A percentile compares a stretch with the other conserved stretches of the same genome.
These are phyloP conservation scores for Xanthia icteritia DNA, from an alignment of 2,888 invertebrate species.

Conservation along the genomic window DNA sequence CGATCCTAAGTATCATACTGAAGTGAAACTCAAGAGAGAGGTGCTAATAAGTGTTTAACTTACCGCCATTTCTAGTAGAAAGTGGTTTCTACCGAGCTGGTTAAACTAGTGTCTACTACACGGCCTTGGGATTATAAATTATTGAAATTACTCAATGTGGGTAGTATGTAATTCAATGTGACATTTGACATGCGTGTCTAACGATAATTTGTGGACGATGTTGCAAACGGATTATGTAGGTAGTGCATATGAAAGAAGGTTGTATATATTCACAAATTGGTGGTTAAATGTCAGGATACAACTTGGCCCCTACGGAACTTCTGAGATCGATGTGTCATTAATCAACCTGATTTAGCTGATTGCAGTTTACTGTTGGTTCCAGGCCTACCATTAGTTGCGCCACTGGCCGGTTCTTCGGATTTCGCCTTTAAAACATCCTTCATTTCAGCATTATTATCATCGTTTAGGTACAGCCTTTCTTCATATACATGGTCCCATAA, in stretches of 20 bases:
- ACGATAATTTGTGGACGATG: constrained; percentile 1
- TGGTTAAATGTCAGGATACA: constrained; percentile 12
- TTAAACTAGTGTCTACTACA: constrained; percentile 17
- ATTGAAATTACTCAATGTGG: constrained; percentile 19
- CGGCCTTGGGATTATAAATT: constrained; percentile 51
- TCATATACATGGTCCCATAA: too few relatives aligned
- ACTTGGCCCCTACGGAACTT: constrained; percentile 3
- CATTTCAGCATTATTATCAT: background rate
- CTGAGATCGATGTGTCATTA: background rate
- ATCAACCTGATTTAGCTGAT: constrained; percentile 2
- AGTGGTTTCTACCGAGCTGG: constrained; percentile 53
- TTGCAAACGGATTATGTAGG: background rate
- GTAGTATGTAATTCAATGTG: constrained; percentile 11
- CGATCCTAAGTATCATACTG: constrained; percentile 45
- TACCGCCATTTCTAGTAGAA: constrained; percentile 65
- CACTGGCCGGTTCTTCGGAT: background rate
- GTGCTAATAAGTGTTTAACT: constrained; percentile 60
- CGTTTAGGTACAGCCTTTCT: background rate
- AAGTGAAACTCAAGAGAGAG: constrained; percentile 62
- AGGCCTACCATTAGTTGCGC: background rate
- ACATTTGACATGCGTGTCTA: constrained; percentile 37
- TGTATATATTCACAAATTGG: constrained; percentile 5
- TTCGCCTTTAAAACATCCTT: background rate
- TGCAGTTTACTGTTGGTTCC: background rate
- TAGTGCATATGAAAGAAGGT: background rate